These are phyloP conservation scores for Bombus pyrosoma DNA, from an alignment of 1,140 invertebrate species.

Conservation along the genomic window DNA sequence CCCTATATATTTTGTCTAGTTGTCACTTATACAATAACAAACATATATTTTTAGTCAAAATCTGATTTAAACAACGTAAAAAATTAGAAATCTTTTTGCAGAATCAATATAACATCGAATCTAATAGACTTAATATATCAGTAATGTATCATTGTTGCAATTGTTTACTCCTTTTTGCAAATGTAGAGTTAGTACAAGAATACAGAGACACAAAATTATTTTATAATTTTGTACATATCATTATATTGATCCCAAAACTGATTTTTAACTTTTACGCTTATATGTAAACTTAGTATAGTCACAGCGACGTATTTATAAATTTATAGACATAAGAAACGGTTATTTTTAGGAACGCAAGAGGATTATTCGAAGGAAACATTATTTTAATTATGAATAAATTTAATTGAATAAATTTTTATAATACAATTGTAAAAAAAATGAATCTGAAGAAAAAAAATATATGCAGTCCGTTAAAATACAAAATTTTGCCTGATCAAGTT, in stretches of 20 bases:
- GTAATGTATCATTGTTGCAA: neutral
- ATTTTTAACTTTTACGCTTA: constrained; percentile 68
- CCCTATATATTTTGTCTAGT: constrained; percentile 65
- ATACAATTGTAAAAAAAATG: constrained; percentile 10
- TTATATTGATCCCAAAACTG: constrained; percentile 75
- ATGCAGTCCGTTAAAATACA: constrained; percentile 12
- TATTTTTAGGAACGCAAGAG: constrained; percentile 45
- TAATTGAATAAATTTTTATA: constrained; percentile 24
- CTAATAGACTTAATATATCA: neutral
- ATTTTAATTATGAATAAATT: constrained; percentile 21
- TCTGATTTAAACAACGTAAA: constrained; percentile 56
- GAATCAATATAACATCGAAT: constrained; percentile 43
- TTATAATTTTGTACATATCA: constrained; percentile 32
- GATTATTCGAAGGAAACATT: constrained; percentile 30
- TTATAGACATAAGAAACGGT: constrained; percentile 23
- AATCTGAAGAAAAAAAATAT: constrained; percentile 31
- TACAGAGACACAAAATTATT: constrained; percentile 5
- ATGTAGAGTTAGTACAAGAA: neutral
- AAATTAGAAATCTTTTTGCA: constrained; percentile 41
- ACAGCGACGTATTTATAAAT: constrained; percentile 65
- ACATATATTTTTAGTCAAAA: constrained; percentile 43
- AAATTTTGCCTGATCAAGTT: constrained; percentile 14
- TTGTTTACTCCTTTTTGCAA: neutral
- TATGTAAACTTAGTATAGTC: constrained; percentile 74
- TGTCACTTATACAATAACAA: constrained; percentile 51